phyloP scores from a whole-genome alignment of 1,140 invertebrate species.

The Macrosteles quadrilineatus region DNA sequence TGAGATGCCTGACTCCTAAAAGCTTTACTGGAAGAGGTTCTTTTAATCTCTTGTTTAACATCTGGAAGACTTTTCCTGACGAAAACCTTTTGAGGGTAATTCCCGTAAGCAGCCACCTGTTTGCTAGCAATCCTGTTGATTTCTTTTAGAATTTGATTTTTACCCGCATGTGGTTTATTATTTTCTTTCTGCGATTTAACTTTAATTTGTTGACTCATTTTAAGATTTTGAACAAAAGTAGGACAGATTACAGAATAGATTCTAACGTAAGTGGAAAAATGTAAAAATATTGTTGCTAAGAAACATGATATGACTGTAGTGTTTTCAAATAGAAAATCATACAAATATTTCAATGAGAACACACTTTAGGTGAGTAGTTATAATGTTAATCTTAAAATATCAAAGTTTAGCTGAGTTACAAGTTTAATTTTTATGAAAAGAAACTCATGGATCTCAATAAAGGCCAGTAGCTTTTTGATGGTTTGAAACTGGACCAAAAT shows the following conservation, averaged over 20 bases:
- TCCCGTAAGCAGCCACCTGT: neutral
- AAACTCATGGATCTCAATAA: no score
- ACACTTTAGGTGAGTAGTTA: no score
- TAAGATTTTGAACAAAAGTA: neutral
- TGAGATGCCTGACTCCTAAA: neutral
- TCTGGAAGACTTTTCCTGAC: neutral
- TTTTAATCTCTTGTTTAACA: neutral
- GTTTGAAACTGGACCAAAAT: no score
- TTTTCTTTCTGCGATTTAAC: neutral
- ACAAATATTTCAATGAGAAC: no score
- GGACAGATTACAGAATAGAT: no score
- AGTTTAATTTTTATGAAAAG: no score
- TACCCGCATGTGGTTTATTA: neutral
- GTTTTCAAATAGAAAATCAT: no score
- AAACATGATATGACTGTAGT: no score
- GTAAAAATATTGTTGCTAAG: neutral
- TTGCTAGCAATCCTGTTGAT: slow-evolving; percentile 9
- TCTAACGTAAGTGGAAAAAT: neutral
- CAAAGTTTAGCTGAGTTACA: no score
- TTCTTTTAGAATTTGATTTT: slow-evolving; percentile 1
- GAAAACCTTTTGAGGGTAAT: neutral
- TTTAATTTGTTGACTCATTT: slow-evolving; percentile 10
- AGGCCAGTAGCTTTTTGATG: no score
- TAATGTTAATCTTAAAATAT: no score
- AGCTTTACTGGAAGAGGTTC: neutral